Base-by-base conservation (phyloP, 2,888 invertebrate species). In the Diachrysia chrysitis region DNA sequence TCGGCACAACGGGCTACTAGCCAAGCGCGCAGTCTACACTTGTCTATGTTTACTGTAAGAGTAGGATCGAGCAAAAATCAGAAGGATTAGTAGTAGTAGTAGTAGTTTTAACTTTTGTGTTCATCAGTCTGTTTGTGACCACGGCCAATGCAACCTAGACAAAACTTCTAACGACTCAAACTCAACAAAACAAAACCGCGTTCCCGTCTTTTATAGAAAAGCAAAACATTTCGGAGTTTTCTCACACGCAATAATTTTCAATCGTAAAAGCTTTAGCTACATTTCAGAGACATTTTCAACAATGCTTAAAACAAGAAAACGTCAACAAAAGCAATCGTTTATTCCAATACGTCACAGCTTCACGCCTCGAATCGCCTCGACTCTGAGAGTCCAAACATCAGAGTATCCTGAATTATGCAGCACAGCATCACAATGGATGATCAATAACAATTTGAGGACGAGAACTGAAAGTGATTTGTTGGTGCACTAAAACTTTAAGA, bases 391-490 rank as follows among this genome's bases (percentile, higher is more conserved):
- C 89, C 90, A 89, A 92, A 91, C 92, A 91, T 85, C 91, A 86
- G 85, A 85, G 90, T 86, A 93, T 91, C 91, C 91, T 93, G 90
- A 94, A 75, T 93, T 93, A 94, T 91, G 88, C 66, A 73, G 76
- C 68, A 66, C 73, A 73, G 79, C 78, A 73, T 79, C 70, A 94
- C 93, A 94, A 93, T 92, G 90, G 85, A 88, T 87, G 90, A 93
- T 94, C 94, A 94, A 94, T 94, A 93, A 93, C 92, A 92, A 93
- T 93, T 91, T 90, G 89, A 87, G 85, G 87, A 89, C 89, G 85
- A 81, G 82, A 82, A 79, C 82, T 81, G 72, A 83, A 82, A 73
- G 82, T 88, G 90, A 92, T 91, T 91, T 92, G 91, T 90, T 89
- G 77, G 57, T 75, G 73, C 66, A 75, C 67, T 76, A 63, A 72